Evolutionary conservation across 2,888 invertebrate genomes (phyloP).

Genomic region (Polydrusus tereticollis): DNA sequence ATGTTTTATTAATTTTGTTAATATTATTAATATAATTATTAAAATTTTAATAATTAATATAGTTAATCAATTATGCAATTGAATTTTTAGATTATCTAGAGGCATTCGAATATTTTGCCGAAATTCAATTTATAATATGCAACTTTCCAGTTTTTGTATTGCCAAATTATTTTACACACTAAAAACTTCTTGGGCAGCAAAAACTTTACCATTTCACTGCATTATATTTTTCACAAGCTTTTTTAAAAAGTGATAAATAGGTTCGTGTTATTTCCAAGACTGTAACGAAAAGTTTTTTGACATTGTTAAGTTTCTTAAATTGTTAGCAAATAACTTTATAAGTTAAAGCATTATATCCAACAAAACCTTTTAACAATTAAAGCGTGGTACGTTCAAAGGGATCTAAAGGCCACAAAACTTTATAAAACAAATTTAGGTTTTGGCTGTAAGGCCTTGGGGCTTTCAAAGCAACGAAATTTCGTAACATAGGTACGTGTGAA

Average conservation of each 20-base stretch:
- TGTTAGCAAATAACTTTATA: conserved; percentile 26
- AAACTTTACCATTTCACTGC: conserved; percentile 11
- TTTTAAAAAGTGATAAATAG: conserved; percentile 19
- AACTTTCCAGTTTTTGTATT: not conserved
- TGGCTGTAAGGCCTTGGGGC: not conserved
- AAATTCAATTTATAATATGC: not conserved
- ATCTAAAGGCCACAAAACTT: not conserved
- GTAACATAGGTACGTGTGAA: too few species aligned
- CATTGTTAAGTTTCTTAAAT: conserved; percentile 20
- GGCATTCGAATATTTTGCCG: not conserved
- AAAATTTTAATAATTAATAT: too few species aligned
- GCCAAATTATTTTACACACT: not conserved
- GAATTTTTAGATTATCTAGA: too few species aligned
- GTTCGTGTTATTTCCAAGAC: conserved; percentile 27
- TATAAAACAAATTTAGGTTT: not conserved
- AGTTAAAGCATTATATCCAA: not conserved
- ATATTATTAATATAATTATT: too few species aligned
- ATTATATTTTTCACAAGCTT: conserved; percentile 15
- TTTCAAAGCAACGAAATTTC: not conserved
- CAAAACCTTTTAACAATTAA: conserved; percentile 3
- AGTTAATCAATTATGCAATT: too few species aligned
- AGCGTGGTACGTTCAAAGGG: not conserved
- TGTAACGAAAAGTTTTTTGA: conserved; percentile 13
- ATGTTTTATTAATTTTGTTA: too few species aligned
- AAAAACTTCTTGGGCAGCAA: not conserved